Evolutionary conservation across 2,888 invertebrate genomes (phyloP).

Genomic region (Hydroisotoma schaefferi): DNA sequence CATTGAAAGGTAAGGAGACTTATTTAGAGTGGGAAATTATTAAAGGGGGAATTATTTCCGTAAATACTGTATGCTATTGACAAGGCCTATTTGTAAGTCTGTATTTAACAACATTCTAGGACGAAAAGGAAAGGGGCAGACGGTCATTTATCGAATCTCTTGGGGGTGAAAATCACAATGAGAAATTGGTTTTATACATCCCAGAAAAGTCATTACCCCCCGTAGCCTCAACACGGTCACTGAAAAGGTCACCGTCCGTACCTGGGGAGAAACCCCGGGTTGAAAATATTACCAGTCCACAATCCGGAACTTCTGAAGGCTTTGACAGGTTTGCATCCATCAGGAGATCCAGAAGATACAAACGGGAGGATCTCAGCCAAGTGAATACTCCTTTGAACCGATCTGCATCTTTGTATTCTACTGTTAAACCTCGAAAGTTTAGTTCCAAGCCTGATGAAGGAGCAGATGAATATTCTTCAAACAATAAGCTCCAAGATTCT

Average conservation of each 20-base stretch:
- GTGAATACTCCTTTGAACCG: constrained; percentile 22
- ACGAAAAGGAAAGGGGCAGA: constrained; percentile 63
- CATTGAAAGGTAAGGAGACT: too few species aligned
- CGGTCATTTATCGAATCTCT: constrained; percentile 60
- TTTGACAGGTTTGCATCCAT: constrained; percentile 81
- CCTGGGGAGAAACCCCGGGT: constrained; percentile 11
- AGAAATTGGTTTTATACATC: constrained; percentile 61
- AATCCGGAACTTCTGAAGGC: constrained; percentile 58
- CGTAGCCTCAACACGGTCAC: constrained; percentile 8
- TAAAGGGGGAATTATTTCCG: too few species aligned
- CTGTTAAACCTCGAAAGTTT: neutral
- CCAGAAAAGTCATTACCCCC: constrained; percentile 46
- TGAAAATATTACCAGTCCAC: neutral
- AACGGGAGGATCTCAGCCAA: constrained; percentile 55
- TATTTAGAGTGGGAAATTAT: too few species aligned
- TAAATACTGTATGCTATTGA: too few species aligned
- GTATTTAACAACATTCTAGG: too few species aligned
- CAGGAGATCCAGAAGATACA: constrained; percentile 75
- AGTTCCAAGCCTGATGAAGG: neutral
- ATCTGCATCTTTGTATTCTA: constrained; percentile 22
- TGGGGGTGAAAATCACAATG: constrained; percentile 56
- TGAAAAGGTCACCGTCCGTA: constrained; percentile 30
- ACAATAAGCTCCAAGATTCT: neutral
- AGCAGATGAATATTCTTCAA: too few species aligned
- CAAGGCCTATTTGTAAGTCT: too few species aligned